Evolutionary conservation across 2,888 invertebrate genomes (phyloP).

Genomic region (Pandemis corylana): DNA sequence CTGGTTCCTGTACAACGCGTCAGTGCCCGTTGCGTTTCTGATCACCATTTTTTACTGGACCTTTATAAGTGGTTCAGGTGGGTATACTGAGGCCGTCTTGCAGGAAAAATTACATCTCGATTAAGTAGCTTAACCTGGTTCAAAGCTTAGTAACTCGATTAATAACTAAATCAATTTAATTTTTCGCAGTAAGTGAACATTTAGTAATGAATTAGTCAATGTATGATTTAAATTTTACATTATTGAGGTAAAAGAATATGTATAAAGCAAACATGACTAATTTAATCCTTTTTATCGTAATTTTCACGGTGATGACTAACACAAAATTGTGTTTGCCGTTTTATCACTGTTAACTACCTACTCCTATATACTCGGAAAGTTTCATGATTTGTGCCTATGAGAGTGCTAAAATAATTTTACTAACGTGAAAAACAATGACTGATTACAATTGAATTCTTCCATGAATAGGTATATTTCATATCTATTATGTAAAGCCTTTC

Average conservation of each 20-base stretch:
- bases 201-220: too few species aligned
- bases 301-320: neutral
- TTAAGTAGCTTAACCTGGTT: too few species aligned
- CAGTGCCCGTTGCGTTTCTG: constrained; percentile 70
- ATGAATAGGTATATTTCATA: too few species aligned
- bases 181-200: too few species aligned
- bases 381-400: neutral
- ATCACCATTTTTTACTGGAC: constrained; percentile 76
- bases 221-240: neutral
- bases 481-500: too few species aligned
- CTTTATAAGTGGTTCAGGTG: constrained; percentile 60
- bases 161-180: too few species aligned
- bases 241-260: neutral
- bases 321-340: neutral
- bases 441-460: neutral
- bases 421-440: neutral
- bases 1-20: constrained; percentile 68
- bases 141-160: too few species aligned
- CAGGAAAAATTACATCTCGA: too few species aligned
- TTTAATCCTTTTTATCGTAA: neutral
- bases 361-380: neutral
- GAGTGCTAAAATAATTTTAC: neutral
- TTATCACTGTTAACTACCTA: neutral
- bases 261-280: neutral
- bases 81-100: neutral